Percentiles rank a stretch among this genome's conserved stretches.
Evolutionary conservation across 2,113 vertebrate species (phyloP).

Genomic region (Tinamus guttatus): DNA sequence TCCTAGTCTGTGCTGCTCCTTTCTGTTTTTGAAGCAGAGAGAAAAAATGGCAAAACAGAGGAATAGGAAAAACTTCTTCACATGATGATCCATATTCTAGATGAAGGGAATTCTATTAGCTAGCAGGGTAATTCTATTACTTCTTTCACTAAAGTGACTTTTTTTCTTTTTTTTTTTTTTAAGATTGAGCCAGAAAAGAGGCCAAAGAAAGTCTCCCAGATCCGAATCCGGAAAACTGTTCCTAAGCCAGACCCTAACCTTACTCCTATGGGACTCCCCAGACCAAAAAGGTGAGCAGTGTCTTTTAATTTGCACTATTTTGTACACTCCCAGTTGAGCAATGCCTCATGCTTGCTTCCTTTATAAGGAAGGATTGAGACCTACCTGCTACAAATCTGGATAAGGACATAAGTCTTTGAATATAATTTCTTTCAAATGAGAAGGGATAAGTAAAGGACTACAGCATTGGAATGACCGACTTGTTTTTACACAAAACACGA

Average conservation of each 20-base stretch:
- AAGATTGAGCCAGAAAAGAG: conserved; percentile 77
- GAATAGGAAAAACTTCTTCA: background rate
- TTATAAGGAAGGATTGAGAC: background rate
- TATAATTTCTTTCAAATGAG: background rate
- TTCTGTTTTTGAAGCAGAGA: background rate
- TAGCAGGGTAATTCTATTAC: background rate
- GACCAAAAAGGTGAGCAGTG: conserved; percentile 89
- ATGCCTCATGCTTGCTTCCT: background rate
- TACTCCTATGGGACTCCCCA: conserved; percentile 96
- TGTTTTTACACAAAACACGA: background rate
- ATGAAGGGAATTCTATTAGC: background rate
- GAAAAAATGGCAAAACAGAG: background rate
- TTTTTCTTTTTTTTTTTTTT: background rate
- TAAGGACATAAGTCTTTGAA: background rate
- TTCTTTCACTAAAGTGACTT: background rate
- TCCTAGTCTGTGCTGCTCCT: background rate
- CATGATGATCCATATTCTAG: background rate
- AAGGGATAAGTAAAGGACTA: background rate
- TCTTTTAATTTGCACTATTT: background rate
- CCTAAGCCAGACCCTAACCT: conserved; percentile 89
- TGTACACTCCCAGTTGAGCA: background rate
- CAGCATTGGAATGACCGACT: background rate
- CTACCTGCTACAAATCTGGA: background rate
- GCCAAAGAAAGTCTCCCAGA: conserved; percentile 92
- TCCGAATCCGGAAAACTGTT: conserved; percentile 90